These are phyloP conservation scores for Tenthredo amoena DNA, from an alignment of 2,888 invertebrate genomes.

Conservation along the genomic window DNA sequence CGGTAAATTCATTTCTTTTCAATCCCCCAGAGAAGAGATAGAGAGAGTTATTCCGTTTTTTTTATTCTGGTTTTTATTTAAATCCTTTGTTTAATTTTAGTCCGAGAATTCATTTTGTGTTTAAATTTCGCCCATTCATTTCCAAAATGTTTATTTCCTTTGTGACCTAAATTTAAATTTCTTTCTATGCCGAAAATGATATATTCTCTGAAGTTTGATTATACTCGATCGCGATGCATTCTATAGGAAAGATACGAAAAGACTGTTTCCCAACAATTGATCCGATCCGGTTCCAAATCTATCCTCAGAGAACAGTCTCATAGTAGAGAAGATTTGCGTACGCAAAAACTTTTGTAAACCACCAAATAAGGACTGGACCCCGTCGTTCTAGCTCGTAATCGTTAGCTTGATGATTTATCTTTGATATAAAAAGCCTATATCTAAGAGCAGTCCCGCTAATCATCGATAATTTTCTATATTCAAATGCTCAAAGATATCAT, in stretches of 20 bases:
- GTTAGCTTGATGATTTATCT: neutral
- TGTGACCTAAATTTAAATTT: neutral
- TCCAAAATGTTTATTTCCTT: neutral
- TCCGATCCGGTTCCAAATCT: neutral
- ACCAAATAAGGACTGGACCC: slow-evolving; percentile 74
- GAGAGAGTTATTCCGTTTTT: slow-evolving; percentile 6
- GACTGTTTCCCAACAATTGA: neutral
- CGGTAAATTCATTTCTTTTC: slow-evolving; percentile 68
- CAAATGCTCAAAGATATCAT: neutral
- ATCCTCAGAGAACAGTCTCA: neutral
- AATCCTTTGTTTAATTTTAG: slow-evolving; percentile 26
- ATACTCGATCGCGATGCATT: neutral
- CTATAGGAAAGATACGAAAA: neutral
- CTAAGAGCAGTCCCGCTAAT: neutral
- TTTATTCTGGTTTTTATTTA: neutral
- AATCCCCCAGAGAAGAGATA: neutral
- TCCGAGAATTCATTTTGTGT: slow-evolving; percentile 42
- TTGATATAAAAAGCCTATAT: neutral
- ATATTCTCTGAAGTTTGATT: slow-evolving; percentile 24
- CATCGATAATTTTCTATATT: neutral
- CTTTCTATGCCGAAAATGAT: neutral
- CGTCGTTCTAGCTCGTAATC: neutral
- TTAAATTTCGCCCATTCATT: neutral
- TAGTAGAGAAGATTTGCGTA: slow-evolving; percentile 66
- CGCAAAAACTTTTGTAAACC: slow-evolving; percentile 80